A percentile compares a stretch with the other conserved stretches of the same genome.
Conservation (phyloP, 2,888 invertebrate genomes). For the Hirudinaria manillensis region DNA sequence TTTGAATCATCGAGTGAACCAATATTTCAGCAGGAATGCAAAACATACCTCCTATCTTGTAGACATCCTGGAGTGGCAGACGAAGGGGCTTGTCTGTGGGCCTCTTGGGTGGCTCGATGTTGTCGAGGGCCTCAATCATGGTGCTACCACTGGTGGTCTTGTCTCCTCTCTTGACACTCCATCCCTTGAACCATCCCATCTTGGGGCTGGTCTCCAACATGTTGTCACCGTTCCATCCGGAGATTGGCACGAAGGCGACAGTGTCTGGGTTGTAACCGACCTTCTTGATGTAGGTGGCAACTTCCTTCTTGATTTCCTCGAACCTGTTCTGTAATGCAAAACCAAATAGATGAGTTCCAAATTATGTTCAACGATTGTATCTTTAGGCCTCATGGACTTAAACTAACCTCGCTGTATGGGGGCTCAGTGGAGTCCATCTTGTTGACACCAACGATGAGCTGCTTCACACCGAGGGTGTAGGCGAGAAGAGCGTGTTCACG, state of each 20-base stretch:
- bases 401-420: constrained; percentile 71
- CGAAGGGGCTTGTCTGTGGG: constrained; percentile 96
- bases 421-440: constrained; percentile 98
- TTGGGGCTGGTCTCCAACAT: constrained; percentile 92
- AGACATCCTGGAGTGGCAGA: constrained; percentile 97
- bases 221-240: constrained; percentile 99
- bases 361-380: constrained; percentile 1
- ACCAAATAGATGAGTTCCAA: constrained; percentile 50
- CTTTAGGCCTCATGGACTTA: background rate
- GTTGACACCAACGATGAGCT: constrained; percentile 98
- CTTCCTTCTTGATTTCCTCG: constrained; percentile 98
- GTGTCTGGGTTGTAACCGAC: constrained; percentile 97
- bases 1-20: constrained; percentile 1
- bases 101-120: constrained; percentile 86
- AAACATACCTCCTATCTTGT: constrained; percentile 92
- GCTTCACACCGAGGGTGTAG: constrained; percentile 96
- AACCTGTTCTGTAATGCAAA: background rate
- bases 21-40: background rate
- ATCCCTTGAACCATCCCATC: constrained; percentile 89
- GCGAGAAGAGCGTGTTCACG: constrained; percentile 96
- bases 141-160: constrained; percentile 65
- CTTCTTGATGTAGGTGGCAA: constrained; percentile 95
- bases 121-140: constrained; percentile 91
- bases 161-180: constrained; percentile 64
- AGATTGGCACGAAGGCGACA: constrained; percentile 97